Percentiles rank a stretch among this genome's conserved stretches.
phyloP scores from a whole-genome alignment of 2,113 vertebrate genomes.

The Canis aureus region DNA sequence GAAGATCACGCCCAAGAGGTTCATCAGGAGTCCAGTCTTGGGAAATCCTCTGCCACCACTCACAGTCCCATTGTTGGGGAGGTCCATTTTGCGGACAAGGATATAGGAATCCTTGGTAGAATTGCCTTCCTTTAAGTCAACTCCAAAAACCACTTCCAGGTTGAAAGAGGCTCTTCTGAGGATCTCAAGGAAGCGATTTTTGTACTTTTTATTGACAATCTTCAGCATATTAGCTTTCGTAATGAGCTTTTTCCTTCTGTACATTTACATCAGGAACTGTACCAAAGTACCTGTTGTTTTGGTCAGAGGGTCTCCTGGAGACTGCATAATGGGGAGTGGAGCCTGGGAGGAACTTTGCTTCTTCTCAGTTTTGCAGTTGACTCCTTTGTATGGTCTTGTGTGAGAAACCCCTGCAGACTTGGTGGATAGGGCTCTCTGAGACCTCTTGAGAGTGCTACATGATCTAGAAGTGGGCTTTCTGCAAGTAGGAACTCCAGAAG shows the following conservation, averaged over 20 bases:
- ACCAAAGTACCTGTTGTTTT: background rate
- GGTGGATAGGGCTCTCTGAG: no score
- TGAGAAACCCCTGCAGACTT: background rate
- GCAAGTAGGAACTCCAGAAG: background rate
- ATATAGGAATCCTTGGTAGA: background rate
- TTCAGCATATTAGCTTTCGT: conserved; percentile 31
- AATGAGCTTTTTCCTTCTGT: background rate
- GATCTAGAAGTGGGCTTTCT: background rate
- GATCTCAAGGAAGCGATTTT: conserved; percentile 22
- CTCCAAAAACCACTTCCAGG: conserved; percentile 48
- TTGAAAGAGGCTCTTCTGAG: background rate
- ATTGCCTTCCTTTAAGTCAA: conserved; percentile 22
- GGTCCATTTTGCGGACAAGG: background rate
- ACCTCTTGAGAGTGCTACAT: background rate
- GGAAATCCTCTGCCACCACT: background rate
- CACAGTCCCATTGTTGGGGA: fast-evolving
- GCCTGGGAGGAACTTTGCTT: background rate
- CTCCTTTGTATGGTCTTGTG: background rate
- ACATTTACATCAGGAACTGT: conserved; percentile 7
- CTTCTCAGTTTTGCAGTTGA: background rate
- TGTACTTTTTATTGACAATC: background rate
- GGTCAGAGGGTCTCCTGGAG: fast-evolving
- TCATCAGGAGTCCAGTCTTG: background rate
- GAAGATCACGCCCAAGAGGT: conserved; percentile 51
- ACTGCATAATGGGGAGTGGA: fast-evolving